Percentiles rank a stretch among this genome's conserved stretches.
These are phyloP conservation scores for Melanotus villosus DNA, from an alignment of 2,888 invertebrate genomes.

Conservation along the genomic window DNA sequence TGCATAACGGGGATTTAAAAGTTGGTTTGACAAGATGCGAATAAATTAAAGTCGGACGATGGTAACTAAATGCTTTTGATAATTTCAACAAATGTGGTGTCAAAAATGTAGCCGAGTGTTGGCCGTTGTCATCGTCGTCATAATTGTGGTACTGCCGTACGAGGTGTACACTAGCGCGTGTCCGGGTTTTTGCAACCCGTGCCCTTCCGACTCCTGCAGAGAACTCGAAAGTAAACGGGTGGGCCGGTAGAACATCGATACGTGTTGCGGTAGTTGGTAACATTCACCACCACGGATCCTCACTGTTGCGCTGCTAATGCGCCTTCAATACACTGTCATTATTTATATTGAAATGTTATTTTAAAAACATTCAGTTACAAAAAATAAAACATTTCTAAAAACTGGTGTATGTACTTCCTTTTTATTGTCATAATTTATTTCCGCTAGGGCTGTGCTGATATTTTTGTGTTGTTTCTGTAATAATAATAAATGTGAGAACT, in stretches of 20 bases:
- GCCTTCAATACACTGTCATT: conserved; percentile 60
- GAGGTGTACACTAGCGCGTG: conserved; percentile 12
- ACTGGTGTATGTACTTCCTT: conserved; percentile 34
- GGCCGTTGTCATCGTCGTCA: conserved; percentile 37
- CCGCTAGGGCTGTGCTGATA: too few relatives aligned
- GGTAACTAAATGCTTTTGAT: conserved; percentile 34
- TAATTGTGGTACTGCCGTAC: conserved; percentile 35
- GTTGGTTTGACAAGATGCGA: not conserved
- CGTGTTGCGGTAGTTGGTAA: conserved; percentile 54
- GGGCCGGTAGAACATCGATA: conserved; percentile 19
- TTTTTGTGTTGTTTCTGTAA: too few relatives aligned
- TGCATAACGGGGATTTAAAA: not conserved
- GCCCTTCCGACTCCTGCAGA: not conserved
- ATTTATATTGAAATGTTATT: conserved; percentile 67
- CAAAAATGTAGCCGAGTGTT: conserved; percentile 44
- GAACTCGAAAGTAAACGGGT: not conserved
- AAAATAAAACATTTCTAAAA: conserved; percentile 66
- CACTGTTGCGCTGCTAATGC: conserved; percentile 54
- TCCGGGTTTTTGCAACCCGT: conserved; percentile 21
- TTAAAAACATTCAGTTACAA: conserved; percentile 67
- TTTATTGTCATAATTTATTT: too few relatives aligned
- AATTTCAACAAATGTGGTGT: conserved; percentile 46
- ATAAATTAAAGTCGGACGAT: not conserved
- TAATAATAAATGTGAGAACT: too few relatives aligned
- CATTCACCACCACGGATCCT: conserved; percentile 51